Conservation (phyloP, 1,140 invertebrate species). For the Ceratitis capitata region DNA sequence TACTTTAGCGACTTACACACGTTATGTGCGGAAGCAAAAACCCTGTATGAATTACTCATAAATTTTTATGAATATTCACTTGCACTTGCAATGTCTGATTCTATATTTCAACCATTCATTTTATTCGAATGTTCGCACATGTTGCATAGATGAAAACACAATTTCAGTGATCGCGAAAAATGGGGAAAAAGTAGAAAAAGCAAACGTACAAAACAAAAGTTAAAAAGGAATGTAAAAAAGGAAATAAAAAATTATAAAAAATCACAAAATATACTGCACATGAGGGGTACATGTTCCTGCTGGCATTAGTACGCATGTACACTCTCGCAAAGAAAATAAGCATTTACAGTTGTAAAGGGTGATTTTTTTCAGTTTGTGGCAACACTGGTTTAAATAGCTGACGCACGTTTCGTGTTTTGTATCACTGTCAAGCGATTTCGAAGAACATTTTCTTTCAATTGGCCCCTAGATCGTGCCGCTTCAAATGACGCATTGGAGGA, state of each 20-base stretch:
- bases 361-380: too few relatives aligned
- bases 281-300: neutral
- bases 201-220: neutral
- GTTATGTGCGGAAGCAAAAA: neutral
- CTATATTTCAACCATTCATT: neutral
- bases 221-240: neutral
- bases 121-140: constrained; percentile 28
- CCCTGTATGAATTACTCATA: neutral
- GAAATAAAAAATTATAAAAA: neutral
- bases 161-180: constrained; percentile 22
- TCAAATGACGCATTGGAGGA: too few relatives aligned
- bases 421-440: too few relatives aligned
- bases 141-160: constrained; percentile 15
- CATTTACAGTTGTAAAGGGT: too few relatives aligned
- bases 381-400: too few relatives aligned
- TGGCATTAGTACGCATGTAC: neutral
- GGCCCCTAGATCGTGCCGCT: too few relatives aligned
- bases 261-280: neutral
- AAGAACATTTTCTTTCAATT: too few relatives aligned
- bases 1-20: too few relatives aligned
- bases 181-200: neutral
- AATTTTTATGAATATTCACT: constrained; percentile 10
- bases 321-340: too few relatives aligned
- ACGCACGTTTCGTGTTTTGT: too few relatives aligned
- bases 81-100: neutral